phyloP scores from a whole-genome alignment of 2,888 invertebrate species.

The Zygogramma bicolorata region DNA sequence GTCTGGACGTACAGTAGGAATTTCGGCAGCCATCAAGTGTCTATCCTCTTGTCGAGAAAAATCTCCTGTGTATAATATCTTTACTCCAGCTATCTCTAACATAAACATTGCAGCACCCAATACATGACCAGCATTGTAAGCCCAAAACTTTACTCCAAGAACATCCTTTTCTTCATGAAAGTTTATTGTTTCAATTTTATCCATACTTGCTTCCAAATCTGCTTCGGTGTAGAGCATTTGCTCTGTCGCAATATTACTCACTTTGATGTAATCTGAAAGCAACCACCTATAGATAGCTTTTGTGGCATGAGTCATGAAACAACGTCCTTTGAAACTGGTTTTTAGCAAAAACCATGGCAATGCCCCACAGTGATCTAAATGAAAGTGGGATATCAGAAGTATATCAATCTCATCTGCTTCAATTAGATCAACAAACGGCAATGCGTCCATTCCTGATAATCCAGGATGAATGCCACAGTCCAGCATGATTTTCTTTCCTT shows the following conservation, averaged over 20 bases:
- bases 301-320: slow-evolving; percentile 99
- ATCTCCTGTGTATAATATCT: slow-evolving; percentile 95
- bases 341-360: slow-evolving; percentile 98
- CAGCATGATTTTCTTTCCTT: slow-evolving; percentile 98
- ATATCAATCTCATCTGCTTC: slow-evolving; percentile 98
- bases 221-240: slow-evolving; percentile 98
- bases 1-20: slow-evolving; percentile 95
- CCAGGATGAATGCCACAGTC: slow-evolving; percentile 99
- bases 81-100: slow-evolving; percentile 99
- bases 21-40: slow-evolving; percentile 99
- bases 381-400: slow-evolving; percentile 95
- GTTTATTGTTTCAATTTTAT: slow-evolving; percentile 97
- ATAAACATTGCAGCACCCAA: slow-evolving; percentile 99
- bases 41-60: slow-evolving; percentile 99
- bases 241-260: slow-evolving; percentile 96
- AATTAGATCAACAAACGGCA: slow-evolving; percentile 97
- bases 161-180: slow-evolving; percentile 99
- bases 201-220: slow-evolving; percentile 97
- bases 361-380: slow-evolving; percentile 98
- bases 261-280: slow-evolving; percentile 98
- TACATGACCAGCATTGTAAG: slow-evolving; percentile 99
- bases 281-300: slow-evolving; percentile 99
- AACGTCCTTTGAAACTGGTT: slow-evolving; percentile 96
- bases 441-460: slow-evolving; percentile 94
- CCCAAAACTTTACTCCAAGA: slow-evolving; percentile 97